phyloP scores from a whole-genome alignment of 2,888 invertebrate species.

The Anagyrus pseudococci region DNA sequence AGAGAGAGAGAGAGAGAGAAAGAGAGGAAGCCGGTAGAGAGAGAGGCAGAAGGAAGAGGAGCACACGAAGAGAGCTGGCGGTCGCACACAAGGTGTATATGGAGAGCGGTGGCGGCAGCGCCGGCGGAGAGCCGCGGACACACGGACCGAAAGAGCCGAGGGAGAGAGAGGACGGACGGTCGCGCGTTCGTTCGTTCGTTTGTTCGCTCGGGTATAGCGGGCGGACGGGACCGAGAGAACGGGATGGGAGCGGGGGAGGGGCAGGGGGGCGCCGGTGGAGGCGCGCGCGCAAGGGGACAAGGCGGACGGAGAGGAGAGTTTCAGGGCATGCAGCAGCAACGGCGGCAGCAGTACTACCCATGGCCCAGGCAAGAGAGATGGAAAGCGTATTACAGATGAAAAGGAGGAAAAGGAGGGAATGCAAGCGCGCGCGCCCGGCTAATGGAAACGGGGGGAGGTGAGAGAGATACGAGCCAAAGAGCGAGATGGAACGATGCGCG shows the following conservation, averaged over 20 bases:
- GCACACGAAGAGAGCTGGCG: slow-evolving; percentile 21
- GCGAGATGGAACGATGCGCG: slow-evolving; percentile 32
- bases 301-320: slow-evolving; percentile 31
- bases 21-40: no score
- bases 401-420: slow-evolving; percentile 47
- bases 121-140: slow-evolving; percentile 29
- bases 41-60: slow-evolving; percentile 14
- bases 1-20: no score
- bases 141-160: slow-evolving; percentile 13
- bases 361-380: slow-evolving; percentile 42
- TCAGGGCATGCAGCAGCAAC: slow-evolving; percentile 5
- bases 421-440: slow-evolving; percentile 39
- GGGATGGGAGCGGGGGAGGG: slow-evolving; percentile 12
- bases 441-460: slow-evolving; percentile 43
- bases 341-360: slow-evolving; percentile 35
- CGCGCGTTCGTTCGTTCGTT: slow-evolving; percentile 11
- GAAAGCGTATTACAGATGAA: slow-evolving; percentile 47
- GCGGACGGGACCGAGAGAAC: slow-evolving; percentile 14
- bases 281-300: slow-evolving; percentile 20
- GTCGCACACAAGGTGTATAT: no score
- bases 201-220: no score
- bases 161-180: slow-evolving; percentile 13
- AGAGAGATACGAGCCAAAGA: slow-evolving; percentile 42
- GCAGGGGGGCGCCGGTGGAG: slow-evolving; percentile 2
- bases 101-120: slow-evolving; percentile 6